phyloP scores from a whole-genome alignment of 2,888 invertebrate species.

The Malthinus seriepunctatus region DNA sequence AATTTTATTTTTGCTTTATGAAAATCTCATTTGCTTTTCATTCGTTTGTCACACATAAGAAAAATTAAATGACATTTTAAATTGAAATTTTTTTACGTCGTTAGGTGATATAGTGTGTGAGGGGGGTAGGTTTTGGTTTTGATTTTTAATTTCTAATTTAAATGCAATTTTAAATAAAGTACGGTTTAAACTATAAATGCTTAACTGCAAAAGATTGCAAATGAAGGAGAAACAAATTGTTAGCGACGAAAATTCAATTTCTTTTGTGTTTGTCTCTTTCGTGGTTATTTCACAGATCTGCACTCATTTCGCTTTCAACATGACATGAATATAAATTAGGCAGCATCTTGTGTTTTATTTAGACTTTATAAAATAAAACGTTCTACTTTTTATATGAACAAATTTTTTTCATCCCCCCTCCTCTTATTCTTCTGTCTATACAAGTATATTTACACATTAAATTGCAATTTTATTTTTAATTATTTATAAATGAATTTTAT shows the following conservation, averaged over 20 bases:
- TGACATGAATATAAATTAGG: conserved; percentile 16
- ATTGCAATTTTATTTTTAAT: neutral
- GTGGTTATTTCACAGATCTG: conserved; percentile 19
- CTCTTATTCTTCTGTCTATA: too few species aligned
- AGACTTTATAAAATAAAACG: conserved; percentile 4
- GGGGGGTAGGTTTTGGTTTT: too few species aligned
- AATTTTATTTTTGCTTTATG: too few species aligned
- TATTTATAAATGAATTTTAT: neutral
- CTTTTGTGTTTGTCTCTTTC: conserved; percentile 17
- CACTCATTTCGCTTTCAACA: conserved; percentile 15
- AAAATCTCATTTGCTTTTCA: too few species aligned
- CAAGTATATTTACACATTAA: too few species aligned
- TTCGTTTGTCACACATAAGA: too few species aligned
- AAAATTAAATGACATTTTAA: too few species aligned
- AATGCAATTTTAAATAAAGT: conserved; percentile 2
- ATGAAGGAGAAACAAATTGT: conserved; percentile 15
- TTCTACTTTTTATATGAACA: conserved; percentile 4
- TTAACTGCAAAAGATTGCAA: conserved; percentile 5
- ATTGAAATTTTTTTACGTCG: too few species aligned
- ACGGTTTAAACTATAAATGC: conserved; percentile 9
- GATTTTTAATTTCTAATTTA: neutral
- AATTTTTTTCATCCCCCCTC: too few species aligned
- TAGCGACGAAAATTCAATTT: conserved; percentile 16
- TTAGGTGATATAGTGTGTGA: too few species aligned
- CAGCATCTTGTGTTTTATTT: conserved; percentile 12